A percentile compares a stretch with the other conserved stretches of the same genome.
phyloP scores from a whole-genome alignment of 2,797 vertebrate genomes.

The Poecilia wingei region DNA sequence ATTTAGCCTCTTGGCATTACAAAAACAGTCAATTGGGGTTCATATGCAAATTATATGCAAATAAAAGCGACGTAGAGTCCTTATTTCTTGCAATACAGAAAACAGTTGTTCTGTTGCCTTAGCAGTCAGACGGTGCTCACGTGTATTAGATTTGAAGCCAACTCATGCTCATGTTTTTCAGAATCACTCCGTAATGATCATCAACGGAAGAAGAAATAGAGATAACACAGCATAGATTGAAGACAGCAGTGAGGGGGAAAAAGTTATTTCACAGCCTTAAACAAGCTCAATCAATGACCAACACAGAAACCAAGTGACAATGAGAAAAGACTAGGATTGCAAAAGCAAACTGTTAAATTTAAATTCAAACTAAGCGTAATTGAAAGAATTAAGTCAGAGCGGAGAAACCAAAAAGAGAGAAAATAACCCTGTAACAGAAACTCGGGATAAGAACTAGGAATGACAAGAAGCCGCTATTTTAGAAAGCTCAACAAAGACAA shows the following conservation, averaged over 20 bases:
- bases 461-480: not conserved
- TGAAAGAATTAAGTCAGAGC: conserved; percentile 4
- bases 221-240: conserved; percentile 5
- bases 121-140: conserved; percentile 35
- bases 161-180: conserved; percentile 33
- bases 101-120: conserved; percentile 50
- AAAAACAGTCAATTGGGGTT: conserved; percentile 80
- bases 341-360: conserved; percentile 25
- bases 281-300: conserved; percentile 56
- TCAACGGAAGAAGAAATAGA: conserved; percentile 15
- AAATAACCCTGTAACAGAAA: not conserved
- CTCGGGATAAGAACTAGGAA: not conserved
- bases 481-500: not conserved
- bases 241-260: conserved; percentile 4
- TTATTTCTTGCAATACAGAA: conserved; percentile 60
- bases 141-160: conserved; percentile 52
- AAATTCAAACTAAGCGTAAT: not conserved
- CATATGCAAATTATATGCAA: conserved; percentile 84
- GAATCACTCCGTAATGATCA: conserved; percentile 28
- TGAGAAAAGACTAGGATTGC: conserved; percentile 21
- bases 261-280: conserved; percentile 61
- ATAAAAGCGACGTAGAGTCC: conserved; percentile 64
- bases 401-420: conserved; percentile 4
- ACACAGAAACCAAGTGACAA: conserved; percentile 31
- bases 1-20: conserved; percentile 84